A percentile compares a stretch with the other conserved stretches of the same genome.
These are phyloP conservation scores for Andrena praecox DNA, from an alignment of 2,888 invertebrate species.

Conservation along the genomic window DNA sequence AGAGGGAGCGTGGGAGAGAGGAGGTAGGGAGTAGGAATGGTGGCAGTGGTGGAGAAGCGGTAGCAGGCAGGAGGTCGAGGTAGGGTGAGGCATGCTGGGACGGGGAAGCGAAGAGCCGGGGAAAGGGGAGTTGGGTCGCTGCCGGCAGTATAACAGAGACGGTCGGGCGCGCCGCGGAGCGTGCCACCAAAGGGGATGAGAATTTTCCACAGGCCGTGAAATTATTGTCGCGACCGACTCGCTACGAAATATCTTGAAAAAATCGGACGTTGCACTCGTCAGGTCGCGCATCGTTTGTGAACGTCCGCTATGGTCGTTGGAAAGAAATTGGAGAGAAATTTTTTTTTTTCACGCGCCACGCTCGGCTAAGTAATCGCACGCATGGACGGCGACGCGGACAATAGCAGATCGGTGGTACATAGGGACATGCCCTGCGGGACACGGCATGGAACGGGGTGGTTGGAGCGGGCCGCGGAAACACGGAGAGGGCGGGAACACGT, in stretches of 20 bases:
- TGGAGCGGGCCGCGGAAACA: conserved; percentile 84
- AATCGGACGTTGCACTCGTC: conserved; percentile 40
- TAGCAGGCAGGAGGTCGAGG: conserved; percentile 55
- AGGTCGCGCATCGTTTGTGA: no score
- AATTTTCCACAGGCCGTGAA: conserved; percentile 78
- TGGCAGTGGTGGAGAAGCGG: conserved; percentile 68
- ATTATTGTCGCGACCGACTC: conserved; percentile 78
- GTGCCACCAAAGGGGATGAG: conserved; percentile 85
- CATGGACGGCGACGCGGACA: conserved; percentile 68
- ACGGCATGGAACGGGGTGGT: conserved; percentile 83
- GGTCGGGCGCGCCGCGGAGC: conserved; percentile 85
- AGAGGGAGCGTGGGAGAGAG: conserved; percentile 27
- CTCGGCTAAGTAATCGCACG: not conserved
- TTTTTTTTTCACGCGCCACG: conserved; percentile 59
- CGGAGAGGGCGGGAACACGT: conserved; percentile 83
- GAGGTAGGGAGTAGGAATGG: conserved; percentile 61
- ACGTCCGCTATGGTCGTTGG: accelerated
- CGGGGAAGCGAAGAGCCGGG: conserved; percentile 66
- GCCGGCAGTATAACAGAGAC: conserved; percentile 84
- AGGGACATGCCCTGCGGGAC: conserved; percentile 85
- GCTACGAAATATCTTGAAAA: conserved; percentile 69
- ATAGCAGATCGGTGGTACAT: conserved; percentile 69
- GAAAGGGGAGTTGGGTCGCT: conserved; percentile 80
- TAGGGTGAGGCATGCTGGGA: conserved; percentile 54
- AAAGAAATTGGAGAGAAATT: conserved; percentile 72